These are phyloP conservation scores for Pyxicephalus adspersus DNA, from an alignment of 2,113 vertebrate genomes.

Conservation along the genomic window DNA sequence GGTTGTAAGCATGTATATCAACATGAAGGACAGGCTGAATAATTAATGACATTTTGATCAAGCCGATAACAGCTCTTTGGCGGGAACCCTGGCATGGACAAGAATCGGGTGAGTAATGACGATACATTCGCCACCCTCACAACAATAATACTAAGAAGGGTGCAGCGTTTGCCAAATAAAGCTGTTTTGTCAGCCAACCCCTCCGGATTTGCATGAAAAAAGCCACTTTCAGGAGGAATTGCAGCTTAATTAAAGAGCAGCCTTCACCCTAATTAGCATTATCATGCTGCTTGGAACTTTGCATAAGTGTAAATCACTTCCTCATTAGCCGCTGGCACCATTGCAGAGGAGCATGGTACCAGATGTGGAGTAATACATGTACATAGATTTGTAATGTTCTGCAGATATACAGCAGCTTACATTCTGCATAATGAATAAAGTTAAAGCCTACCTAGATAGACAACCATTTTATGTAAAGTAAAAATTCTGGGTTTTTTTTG, in stretches of 20 bases:
- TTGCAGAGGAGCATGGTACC: slow-evolving; percentile 65
- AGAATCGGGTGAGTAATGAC: slow-evolving; percentile 20
- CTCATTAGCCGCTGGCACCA: slow-evolving; percentile 75
- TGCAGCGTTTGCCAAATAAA: slow-evolving; percentile 64
- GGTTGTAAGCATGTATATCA: neutral
- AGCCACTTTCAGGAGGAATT: slow-evolving; percentile 68
- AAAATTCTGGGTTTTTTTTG: too few species aligned
- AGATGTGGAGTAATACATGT: neutral
- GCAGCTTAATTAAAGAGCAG: slow-evolving; percentile 81
- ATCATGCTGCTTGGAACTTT: slow-evolving; percentile 75
- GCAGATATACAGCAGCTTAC: neutral
- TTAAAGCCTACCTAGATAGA: neutral
- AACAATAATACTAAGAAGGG: slow-evolving; percentile 53
- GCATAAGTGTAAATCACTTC: slow-evolving; percentile 78
- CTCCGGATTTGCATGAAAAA: slow-evolving; percentile 76
- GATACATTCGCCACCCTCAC: slow-evolving; percentile 30
- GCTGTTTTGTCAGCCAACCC: slow-evolving; percentile 69
- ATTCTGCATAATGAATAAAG: neutral
- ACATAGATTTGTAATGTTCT: neutral
- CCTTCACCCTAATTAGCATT: slow-evolving; percentile 80
- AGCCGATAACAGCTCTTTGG: slow-evolving; percentile 2
- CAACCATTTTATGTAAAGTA: too few species aligned
- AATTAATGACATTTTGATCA: slow-evolving; percentile 5
- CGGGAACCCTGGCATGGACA: slow-evolving; percentile 31
- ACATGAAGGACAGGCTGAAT: neutral